Evolutionary conservation across 1,140 invertebrate genomes (phyloP).

Genomic region (Cyclargus thomasi): DNA sequence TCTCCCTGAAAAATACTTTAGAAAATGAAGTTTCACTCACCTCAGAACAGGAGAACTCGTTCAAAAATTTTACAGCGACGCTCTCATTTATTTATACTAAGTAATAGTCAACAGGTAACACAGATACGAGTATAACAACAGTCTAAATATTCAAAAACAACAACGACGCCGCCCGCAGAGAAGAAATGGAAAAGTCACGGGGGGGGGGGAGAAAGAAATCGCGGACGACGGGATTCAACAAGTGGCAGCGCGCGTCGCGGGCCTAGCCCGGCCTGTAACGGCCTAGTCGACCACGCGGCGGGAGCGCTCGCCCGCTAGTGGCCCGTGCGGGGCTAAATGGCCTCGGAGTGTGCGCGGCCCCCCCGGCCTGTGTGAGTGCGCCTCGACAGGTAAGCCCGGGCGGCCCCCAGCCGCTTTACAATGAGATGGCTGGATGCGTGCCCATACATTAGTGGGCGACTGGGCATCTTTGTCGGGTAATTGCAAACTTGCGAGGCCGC

Average conservation of each 20-base stretch:
- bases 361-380: conserved; percentile 48
- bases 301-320: conserved; percentile 63
- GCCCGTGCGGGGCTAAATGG: conserved; percentile 38
- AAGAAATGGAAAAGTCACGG: conserved; percentile 58
- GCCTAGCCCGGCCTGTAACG: conserved; percentile 35
- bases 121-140: conserved; percentile 67
- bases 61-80: conserved; percentile 54
- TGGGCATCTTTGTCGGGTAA: conserved; percentile 28
- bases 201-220: conserved; percentile 31
- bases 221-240: conserved; percentile 53
- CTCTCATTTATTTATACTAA: conserved; percentile 29
- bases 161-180: conserved; percentile 51
- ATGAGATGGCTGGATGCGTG: conserved; percentile 58
- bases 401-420: conserved; percentile 60
- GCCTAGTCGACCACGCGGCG: conserved; percentile 51
- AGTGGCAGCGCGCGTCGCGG: conserved; percentile 54
- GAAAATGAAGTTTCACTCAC: conserved; percentile 36
- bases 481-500: conserved; percentile 21
- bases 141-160: conserved; percentile 63
- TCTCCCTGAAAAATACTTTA: not conserved
- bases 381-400: conserved; percentile 66
- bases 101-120: conserved; percentile 73
- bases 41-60: conserved; percentile 33
- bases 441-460: conserved; percentile 49
- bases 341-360: conserved; percentile 38